phyloP scores from a whole-genome alignment of 2,797 vertebrate species.

The Ispidina picta region DNA sequence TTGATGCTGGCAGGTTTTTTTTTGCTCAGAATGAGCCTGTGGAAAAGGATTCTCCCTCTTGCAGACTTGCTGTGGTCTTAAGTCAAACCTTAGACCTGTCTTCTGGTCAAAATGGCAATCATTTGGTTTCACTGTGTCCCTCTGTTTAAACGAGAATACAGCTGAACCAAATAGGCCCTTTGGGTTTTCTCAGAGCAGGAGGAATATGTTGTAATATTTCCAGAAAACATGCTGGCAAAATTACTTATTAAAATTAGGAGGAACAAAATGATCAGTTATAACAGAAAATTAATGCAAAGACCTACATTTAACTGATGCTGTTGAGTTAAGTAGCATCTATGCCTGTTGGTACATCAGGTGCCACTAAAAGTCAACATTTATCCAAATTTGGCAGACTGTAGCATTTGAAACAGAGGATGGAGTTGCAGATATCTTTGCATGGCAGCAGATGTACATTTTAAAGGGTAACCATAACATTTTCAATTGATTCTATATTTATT shows the following conservation, averaged over 20 bases:
- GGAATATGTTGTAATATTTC: slow-evolving; percentile 38
- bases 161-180: slow-evolving; percentile 20
- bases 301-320: background rate
- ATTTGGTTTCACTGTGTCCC: background rate
- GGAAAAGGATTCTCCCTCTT: background rate
- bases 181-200: background rate
- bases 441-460: background rate
- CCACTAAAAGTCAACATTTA: background rate
- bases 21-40: background rate
- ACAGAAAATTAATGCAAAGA: slow-evolving; percentile 1
- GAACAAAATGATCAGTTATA: slow-evolving; percentile 1
- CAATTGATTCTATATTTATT: background rate
- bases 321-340: background rate
- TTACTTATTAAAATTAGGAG: slow-evolving; percentile 24
- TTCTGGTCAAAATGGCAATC: background rate
- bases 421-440: background rate
- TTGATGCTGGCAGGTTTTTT: background rate
- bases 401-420: background rate
- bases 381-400: background rate
- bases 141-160: background rate
- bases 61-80: background rate
- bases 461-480: background rate
- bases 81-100: background rate
- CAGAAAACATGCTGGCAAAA: slow-evolving; percentile 42
- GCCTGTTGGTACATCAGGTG: background rate